Evolutionary conservation across 2,888 invertebrate genomes (phyloP), one percentile per base, ranked within the genome.

Genomic region (Harpalus rubripes): DNA sequence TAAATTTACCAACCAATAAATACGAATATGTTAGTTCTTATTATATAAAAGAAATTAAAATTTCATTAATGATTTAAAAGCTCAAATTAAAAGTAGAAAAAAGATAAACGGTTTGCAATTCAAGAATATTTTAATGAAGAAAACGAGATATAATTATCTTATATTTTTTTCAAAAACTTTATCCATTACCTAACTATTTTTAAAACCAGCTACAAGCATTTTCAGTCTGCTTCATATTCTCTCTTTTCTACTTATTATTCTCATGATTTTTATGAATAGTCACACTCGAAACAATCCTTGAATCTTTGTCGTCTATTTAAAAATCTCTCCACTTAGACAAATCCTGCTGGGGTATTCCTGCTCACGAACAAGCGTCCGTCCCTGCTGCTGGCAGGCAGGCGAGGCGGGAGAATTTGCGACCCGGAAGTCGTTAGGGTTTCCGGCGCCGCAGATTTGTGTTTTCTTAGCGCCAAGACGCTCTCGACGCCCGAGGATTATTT

Each of bases 401-500:
- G 74, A 39, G 83, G 76, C 83, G 18, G n/a, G 15, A 18, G 68
- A 22, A 78, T 84, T 84, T 84, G 84, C 84, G 78, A 84, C 63
- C 52, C 84, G 84, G 84, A 84, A 84, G 84, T 84, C 84, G 84
- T 84, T 84, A 76, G 32, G 52, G 84, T 78, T 84, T 84, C 78
- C 84, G 78, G 78, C 15, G 32, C 61, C 61, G 52, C 84, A 78
- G 84, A 84, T 84, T 84, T 84, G 84, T 84, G 84, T 84, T 84
- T 84, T 84, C 84, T 84, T 84, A 84, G 63, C 78, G 76, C 76
- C 44, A 76, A 76, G 76, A 76, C 78, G 78, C 26, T 52, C 15
- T 22, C 58, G 76, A n/a, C 52, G 26, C 56, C 58, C 59, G 58
- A 58, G 61, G 65, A 88, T 88, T 88, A 88, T 88, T 86, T 87